phyloP scores from a whole-genome alignment of 2,113 vertebrate species.

The Lampris incognitus region DNA sequence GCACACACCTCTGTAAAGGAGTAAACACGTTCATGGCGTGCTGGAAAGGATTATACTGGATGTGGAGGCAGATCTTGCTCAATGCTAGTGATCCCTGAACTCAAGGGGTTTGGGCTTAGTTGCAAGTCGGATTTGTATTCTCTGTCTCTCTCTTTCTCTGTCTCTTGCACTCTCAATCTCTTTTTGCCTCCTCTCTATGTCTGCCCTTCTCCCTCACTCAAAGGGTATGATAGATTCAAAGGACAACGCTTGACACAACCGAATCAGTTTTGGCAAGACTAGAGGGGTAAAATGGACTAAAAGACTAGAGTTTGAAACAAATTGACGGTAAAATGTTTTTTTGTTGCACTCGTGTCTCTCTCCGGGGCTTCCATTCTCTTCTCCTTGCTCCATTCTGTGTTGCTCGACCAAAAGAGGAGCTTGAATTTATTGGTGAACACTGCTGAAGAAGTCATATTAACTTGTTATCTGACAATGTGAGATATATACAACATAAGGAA shows the following conservation, averaged over 20 bases:
- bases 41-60: conserved; percentile 60
- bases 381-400: neutral
- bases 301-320: neutral
- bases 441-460: neutral
- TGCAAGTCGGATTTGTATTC: conserved; percentile 50
- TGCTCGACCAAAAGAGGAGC: neutral
- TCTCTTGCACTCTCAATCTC: conserved; percentile 30
- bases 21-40: conserved; percentile 44
- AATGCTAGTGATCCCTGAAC: conserved; percentile 54
- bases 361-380: neutral
- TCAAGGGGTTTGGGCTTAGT: conserved; percentile 51
- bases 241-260: neutral
- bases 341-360: neutral
- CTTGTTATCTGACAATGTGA: too few relatives aligned
- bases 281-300: neutral
- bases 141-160: conserved; percentile 12
- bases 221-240: neutral
- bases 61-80: conserved; percentile 63
- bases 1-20: conserved; percentile 25
- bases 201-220: conserved; percentile 8
- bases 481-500: too few relatives aligned
- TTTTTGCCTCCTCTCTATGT: conserved; percentile 14
- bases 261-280: neutral
- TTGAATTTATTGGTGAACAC: neutral
- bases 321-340: neutral